Evolutionary conservation across 1,140 invertebrate genomes (phyloP), one percentile per base, ranked within the genome.

Genomic region (Melitaea cinxia): DNA sequence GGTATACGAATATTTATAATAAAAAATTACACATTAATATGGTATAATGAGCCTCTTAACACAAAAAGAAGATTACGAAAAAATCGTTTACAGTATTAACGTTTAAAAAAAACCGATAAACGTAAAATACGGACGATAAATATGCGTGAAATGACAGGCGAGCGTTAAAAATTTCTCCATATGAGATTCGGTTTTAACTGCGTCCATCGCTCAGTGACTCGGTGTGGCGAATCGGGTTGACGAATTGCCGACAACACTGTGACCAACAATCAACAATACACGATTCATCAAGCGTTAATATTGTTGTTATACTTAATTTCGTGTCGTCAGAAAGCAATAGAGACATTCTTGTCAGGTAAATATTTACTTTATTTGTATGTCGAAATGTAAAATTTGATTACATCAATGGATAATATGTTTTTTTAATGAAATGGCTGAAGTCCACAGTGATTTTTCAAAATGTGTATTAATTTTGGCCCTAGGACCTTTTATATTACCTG

Each of bases 181-280:
- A 56, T n/a, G 37, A 42, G 6, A 66, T 63, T 70, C 75, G 37
- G 7, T 42, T 78, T 81, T 79, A 73, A 79, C 59, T 72, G n/a
- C 68, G 70, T 70, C 78, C 75, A 81, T 82, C 65, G 70, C 73
- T 78, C 76, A 81, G 82, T 63, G 67, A 77, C 74, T 81, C 81
- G 84, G 75, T 80, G 84, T 84, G 73, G 75, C 82, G 79, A 87
- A 87, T 87, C 81, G 82, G 75, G 70, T 71, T 82, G 77, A 81
- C 81, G 81, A 80, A 85, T 81, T 77, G 72, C 78, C 64, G 62
- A 72, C 73, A 62, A 68, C 37, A 58, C n/a, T 19, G n/a, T 7
- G 10, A 10, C 4, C 19, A 10, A 45, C 15, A 21, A 9, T 45
- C 42, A 19, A 17, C 42, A 21, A 45, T 7, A 45, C 9, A 19